Conservation (phyloP, 2,113 vertebrate genomes). For the Macheiramphus alcinus region DNA sequence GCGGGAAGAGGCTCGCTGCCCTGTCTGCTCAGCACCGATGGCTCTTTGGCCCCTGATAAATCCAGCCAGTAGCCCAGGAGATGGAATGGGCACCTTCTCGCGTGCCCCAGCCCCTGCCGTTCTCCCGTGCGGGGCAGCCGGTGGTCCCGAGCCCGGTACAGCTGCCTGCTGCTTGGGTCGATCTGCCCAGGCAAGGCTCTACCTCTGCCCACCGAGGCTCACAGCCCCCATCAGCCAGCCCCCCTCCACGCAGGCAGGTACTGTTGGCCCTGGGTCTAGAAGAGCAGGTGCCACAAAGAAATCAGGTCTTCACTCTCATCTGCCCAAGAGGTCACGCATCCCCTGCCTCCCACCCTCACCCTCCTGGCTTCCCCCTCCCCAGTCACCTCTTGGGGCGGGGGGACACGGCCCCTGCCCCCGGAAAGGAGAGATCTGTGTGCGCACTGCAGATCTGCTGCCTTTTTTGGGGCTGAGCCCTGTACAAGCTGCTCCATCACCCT, state of each 20-base stretch:
- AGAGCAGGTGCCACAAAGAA: background rate
- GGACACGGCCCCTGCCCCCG: background rate
- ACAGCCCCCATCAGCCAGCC: background rate
- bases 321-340: background rate
- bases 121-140: fast-evolving
- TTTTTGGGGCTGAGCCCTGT: background rate
- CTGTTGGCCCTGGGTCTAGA: too few species aligned
- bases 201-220: background rate
- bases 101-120: background rate
- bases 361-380: background rate
- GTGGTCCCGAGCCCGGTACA: fast-evolving
- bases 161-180: background rate
- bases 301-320: background rate
- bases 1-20: background rate
- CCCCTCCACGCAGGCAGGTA: background rate
- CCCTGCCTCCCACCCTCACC: background rate
- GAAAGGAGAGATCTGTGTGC: fast-evolving
- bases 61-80: background rate
- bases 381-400: background rate
- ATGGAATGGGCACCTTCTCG: background rate
- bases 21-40: fast-evolving
- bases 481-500: constrained; percentile 13
- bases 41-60: background rate
- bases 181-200: background rate
- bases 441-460: background rate